A percentile compares a stretch with the other conserved stretches of the same genome.
phyloP scores from a whole-genome alignment of 2,888 invertebrate genomes.

The Hypsopygia costalis region DNA sequence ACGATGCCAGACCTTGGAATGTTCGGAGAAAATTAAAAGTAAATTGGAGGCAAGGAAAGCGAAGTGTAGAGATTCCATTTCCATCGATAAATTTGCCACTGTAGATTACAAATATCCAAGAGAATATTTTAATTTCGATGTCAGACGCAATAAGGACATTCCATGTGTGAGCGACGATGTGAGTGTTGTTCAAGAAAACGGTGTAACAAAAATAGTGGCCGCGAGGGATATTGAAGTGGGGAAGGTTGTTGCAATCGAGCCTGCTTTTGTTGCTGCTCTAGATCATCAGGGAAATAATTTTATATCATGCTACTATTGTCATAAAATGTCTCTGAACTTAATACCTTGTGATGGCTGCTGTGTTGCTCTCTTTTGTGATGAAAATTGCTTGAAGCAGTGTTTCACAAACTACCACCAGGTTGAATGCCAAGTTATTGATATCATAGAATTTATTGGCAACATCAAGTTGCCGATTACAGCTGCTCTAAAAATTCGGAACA shows the following conservation, averaged over 20 bases:
- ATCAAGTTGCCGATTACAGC: conserved; percentile 20
- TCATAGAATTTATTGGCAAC: conserved; percentile 7
- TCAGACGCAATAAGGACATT: conserved; percentile 13
- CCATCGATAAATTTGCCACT: neutral
- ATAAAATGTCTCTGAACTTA: conserved; percentile 23
- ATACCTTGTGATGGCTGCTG: conserved; percentile 29
- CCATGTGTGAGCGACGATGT: conserved; percentile 5
- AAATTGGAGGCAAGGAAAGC: conserved; percentile 23
- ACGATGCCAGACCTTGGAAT: conserved; percentile 24
- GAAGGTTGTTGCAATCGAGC: conserved; percentile 10
- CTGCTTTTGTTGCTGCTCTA: conserved; percentile 8
- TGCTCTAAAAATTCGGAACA: conserved; percentile 22
- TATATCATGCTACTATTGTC: conserved; percentile 28
- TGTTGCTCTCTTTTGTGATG: conserved; percentile 27
- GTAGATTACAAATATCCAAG: neutral
- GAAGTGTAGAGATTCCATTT: conserved; percentile 3
- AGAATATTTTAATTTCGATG: conserved; percentile 14
- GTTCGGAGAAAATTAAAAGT: conserved; percentile 22
- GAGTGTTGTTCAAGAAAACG: conserved; percentile 1
- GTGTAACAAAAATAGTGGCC: conserved; percentile 8
- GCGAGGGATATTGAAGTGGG: conserved; percentile 10
- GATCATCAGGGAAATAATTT: conserved; percentile 2
- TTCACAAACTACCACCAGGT: conserved; percentile 21
- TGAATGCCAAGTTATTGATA: conserved; percentile 27
- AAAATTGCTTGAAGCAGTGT: conserved; percentile 11